Evolutionary conservation across 2,797 vertebrate genomes (phyloP).

Genomic region (Halcyon leucocephala): DNA sequence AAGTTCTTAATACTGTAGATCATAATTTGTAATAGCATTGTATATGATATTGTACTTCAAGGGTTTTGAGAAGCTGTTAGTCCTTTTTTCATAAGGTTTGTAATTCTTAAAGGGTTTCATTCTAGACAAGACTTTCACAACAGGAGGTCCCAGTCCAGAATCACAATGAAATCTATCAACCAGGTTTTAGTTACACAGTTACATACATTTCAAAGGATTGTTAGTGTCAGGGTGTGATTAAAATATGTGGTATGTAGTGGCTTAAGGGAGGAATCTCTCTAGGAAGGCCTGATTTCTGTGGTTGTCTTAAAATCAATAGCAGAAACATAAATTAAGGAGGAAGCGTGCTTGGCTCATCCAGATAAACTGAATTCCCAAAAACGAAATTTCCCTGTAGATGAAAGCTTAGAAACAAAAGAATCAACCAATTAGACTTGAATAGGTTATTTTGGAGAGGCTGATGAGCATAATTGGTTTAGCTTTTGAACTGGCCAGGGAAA

Average conservation of each 20-base stretch:
- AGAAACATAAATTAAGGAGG: background rate
- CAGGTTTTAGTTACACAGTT: background rate
- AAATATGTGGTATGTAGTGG: background rate
- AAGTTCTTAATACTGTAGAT: background rate
- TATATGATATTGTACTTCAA: background rate
- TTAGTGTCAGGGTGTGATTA: background rate
- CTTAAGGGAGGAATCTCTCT: background rate
- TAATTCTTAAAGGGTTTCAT: background rate
- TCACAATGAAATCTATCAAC: background rate
- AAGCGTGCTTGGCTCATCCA: background rate
- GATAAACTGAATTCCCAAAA: background rate
- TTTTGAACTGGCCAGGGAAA: background rate
- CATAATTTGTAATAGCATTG: background rate
- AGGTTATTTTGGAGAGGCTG: background rate
- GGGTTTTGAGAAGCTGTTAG: background rate
- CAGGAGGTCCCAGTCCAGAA: background rate
- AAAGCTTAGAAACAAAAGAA: constrained; percentile 26
- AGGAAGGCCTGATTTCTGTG: background rate
- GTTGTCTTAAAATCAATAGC: background rate
- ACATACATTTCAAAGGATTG: background rate
- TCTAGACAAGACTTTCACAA: background rate
- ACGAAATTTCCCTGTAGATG: background rate
- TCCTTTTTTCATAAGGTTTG: background rate
- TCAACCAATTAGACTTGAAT: constrained; percentile 26
- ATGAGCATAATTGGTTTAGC: constrained; percentile 25